Base-by-base conservation (phyloP, 2,113 vertebrate genomes). In the Barnardius zonarius region DNA sequence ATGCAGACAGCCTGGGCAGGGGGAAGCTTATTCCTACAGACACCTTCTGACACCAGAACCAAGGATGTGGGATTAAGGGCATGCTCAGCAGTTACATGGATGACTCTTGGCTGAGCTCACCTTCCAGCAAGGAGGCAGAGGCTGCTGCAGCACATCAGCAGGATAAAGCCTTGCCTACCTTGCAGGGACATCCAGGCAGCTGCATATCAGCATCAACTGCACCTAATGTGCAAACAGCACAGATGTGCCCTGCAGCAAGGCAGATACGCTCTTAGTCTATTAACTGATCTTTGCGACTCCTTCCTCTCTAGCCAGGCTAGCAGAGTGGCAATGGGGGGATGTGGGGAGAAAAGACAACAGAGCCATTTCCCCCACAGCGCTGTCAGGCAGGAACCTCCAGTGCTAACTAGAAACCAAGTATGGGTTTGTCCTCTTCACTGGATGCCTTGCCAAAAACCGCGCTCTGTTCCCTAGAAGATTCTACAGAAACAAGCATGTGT, bases 31-130 rank as follows among this genome's bases (percentile, higher is more conserved):
- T 33, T 25, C 28, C 46, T 43, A 12, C 28, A 70, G 41, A 64
- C 25, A 39, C 57, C 8, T 87, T 39, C 75, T 82, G 41, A 24
- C 28, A 49, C 28, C 68, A 51, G 68, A 20, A 64, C 3, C 37
- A 61, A 39, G 39, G 48, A 48, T 4, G 39, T 35, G 19, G 62
- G 19, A 46, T 20, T 51, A 8, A 6, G 67, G 66, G 55, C 48
- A 64, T 0, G 10, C 3, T 67, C 54, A 69, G 37, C 76, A 54
- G 46, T 23, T 37, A 3, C 3, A 0, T 0, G 0, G 0, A 4
- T 6, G 10, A 16, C 72, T 76, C 57, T 28, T 1, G 3, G 57
- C 82, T 73, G 16, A 25, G 44, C 52, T 76, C 46, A 49, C 52
- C 52, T 68, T 35, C 70, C 67, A 68, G 69, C 23, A 24, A 33